These are phyloP conservation scores for Euura saliciscinereae DNA, from an alignment of 1,140 invertebrate species.

Conservation along the genomic window DNA sequence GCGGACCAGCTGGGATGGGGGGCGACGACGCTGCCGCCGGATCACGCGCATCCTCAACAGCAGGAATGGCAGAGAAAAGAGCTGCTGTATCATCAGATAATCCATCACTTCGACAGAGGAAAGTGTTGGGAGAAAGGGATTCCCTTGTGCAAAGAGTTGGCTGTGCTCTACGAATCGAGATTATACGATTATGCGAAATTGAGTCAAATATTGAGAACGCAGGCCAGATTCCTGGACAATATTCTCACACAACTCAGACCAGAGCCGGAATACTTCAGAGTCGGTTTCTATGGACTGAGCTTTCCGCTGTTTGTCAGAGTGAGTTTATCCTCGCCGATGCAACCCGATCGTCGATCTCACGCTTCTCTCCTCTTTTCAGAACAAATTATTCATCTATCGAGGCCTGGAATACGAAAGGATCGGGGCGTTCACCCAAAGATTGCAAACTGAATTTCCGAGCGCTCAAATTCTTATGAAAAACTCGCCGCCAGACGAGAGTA, in stretches of 20 bases:
- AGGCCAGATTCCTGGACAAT: constrained; percentile 91
- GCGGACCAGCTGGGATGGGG: constrained; percentile 91
- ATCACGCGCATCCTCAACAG: constrained; percentile 71
- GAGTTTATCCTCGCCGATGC: constrained; percentile 48
- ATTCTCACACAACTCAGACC: constrained; percentile 86
- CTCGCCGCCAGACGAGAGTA: constrained; percentile 85
- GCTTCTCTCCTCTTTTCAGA: constrained; percentile 65
- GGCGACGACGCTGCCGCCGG: constrained; percentile 68
- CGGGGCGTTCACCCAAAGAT: constrained; percentile 89
- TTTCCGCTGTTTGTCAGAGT: constrained; percentile 95
- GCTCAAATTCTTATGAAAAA: constrained; percentile 92
- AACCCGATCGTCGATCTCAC: background rate
- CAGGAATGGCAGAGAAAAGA: constrained; percentile 94
- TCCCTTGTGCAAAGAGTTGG: constrained; percentile 90
- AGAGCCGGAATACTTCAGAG: constrained; percentile 95
- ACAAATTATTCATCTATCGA: constrained; percentile 95
- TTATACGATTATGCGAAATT: constrained; percentile 91
- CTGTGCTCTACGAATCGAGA: constrained; percentile 85
- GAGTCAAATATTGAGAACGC: constrained; percentile 80
- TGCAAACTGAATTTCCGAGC: constrained; percentile 92
- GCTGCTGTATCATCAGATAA: constrained; percentile 87
- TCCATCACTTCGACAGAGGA: constrained; percentile 93
- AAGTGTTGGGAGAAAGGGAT: constrained; percentile 97
- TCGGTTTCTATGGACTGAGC: constrained; percentile 93
- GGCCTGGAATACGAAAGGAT: constrained; percentile 96